Conservation (phyloP, 1,140 invertebrate genomes). For the Capitella teleta region DNA sequence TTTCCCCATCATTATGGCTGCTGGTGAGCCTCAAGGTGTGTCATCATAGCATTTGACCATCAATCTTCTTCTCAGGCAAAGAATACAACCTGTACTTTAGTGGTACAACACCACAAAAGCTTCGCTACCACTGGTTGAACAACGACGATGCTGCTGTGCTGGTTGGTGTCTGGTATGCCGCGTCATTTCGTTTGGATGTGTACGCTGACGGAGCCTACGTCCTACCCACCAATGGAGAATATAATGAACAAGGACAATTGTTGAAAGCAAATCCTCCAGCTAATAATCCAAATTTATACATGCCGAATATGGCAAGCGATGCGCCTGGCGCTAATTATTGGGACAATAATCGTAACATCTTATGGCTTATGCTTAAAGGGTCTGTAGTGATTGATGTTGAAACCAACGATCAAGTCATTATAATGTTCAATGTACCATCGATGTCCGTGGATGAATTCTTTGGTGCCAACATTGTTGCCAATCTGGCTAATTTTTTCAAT, state of each 20-base stretch:
- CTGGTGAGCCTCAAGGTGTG: no score
- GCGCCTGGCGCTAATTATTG: constrained; percentile 21
- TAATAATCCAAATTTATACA: no score
- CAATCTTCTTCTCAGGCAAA: no score
- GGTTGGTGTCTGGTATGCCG: constrained; percentile 23
- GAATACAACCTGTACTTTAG: constrained; percentile 27
- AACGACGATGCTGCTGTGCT: constrained; percentile 16
- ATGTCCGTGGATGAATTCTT: constrained; percentile 32
- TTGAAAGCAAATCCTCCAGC: no score
- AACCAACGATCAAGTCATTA: constrained; percentile 13
- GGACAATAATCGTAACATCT: constrained; percentile 18
- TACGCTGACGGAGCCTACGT: constrained; percentile 21
- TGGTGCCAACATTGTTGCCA: constrained; percentile 26
- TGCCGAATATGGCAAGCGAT: constrained; percentile 5
- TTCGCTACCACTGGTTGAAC: constrained; percentile 27
- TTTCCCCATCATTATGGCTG: constrained; percentile 29
- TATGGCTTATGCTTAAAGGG: constrained; percentile 6
- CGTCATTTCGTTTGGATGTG: constrained; percentile 28
- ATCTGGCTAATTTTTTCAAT: constrained; percentile 30
- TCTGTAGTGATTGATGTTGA: background rate
- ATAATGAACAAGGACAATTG: no score
- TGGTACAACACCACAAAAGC: constrained; percentile 24
- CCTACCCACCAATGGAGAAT: constrained; percentile 23
- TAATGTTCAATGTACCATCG: constrained; percentile 18
- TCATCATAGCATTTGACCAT: no score